These are phyloP conservation scores for Heteromormyrus szaboi DNA, from an alignment of 2,797 vertebrate species.

Conservation along the genomic window DNA sequence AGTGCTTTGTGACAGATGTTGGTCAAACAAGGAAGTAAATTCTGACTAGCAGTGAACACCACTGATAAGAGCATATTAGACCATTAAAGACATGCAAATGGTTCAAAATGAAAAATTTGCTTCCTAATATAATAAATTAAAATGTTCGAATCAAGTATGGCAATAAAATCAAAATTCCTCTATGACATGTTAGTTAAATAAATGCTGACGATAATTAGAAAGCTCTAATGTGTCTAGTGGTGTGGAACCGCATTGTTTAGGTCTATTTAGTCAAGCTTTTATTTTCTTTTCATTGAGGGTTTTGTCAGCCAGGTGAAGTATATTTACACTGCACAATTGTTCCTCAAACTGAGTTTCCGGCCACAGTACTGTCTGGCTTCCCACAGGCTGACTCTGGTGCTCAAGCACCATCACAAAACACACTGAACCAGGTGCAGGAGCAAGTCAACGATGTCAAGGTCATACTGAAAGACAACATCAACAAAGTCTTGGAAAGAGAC, in stretches of 20 bases:
- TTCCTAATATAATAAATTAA: neutral
- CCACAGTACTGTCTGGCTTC: neutral
- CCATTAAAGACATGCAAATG: neutral
- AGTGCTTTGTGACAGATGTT: neutral
- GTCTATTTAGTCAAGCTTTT: neutral
- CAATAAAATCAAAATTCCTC: neutral
- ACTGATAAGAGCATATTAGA: conserved; percentile 17
- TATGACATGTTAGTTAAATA: neutral
- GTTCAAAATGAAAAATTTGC: neutral
- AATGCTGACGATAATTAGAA: neutral
- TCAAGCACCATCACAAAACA: conserved; percentile 40
- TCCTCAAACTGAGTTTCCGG: neutral
- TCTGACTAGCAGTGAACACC: conserved; percentile 13
- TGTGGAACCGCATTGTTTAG: neutral
- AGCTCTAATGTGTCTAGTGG: neutral
- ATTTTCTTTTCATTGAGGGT: neutral
- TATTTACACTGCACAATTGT: neutral
- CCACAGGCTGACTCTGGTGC: conserved; percentile 49
- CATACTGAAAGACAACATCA: conserved; percentile 73
- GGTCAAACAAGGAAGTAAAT: conserved; percentile 21
- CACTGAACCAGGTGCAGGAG: conserved; percentile 55
- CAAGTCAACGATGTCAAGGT: conserved; percentile 75
- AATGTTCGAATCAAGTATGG: neutral
- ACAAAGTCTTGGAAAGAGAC: conserved; percentile 70
- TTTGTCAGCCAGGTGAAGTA: neutral